Evolutionary conservation across 2,888 invertebrate species (phyloP), one percentile per base, ranked within the genome.

Genomic region (Nymphalis urticae): DNA sequence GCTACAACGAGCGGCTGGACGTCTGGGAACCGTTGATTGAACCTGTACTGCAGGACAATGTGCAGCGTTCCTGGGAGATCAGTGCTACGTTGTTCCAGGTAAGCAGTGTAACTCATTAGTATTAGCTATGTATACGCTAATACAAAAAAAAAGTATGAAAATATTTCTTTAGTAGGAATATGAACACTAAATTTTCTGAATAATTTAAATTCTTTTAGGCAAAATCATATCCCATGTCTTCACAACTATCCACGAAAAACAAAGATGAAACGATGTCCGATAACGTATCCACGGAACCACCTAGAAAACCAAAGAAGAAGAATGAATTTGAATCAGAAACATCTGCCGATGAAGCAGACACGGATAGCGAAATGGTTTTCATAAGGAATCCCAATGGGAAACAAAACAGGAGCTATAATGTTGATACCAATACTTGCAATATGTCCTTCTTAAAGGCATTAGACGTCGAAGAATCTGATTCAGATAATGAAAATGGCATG

Each of bases 1-100:
- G 95, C 80, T 96, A 95, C 85, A 96, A 96, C 83, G 95, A 95
- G 76, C 93, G 93, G 58, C 86, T 95, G 62, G 94, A 94, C 62
- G 93, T 93, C 10, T 98, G 98, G 98, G 97, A 98, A 81, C 97
- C 97, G 0, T 84, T 98, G 1, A 84, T 97, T 1, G 97, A 97
- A 77, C 96, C 97, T 0, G 94, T 95, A 0, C 94, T 95, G 0
- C 92, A 94, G 54, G 95, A 96, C 82, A 95, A 95, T 73, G 84
- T 93, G 1, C 95, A 95, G 81, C 92, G 94, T 68, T 95, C 96
- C 0, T 97, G 96, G 95, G 95, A 96, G 80, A 85, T 96, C 19
- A 89, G 94, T 24, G 90, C 96, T 63, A 95, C 95, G 79, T 85
- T 95, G 50, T 94, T 94, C 73, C 94, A 94, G 85, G 94, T 91